A percentile compares a stretch with the other conserved stretches of the same genome.
Conservation (phyloP, 2,888 invertebrate genomes). For the Dicyrtomina minuta region DNA sequence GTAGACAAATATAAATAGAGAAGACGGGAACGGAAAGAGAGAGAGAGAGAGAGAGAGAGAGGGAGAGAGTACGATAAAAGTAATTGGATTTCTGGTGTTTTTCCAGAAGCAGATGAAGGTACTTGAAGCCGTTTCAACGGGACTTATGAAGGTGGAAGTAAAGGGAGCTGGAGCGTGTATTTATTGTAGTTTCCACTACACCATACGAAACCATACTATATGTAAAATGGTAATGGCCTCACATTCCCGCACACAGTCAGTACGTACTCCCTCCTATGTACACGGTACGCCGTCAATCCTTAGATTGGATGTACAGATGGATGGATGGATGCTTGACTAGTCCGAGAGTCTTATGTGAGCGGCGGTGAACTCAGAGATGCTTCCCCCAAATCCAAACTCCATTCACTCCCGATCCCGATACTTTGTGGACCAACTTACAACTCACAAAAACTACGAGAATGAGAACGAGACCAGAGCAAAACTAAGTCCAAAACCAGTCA, state of each 20-base stretch:
- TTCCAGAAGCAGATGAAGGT: constrained; percentile 32
- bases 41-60: background rate
- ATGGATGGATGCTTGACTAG: constrained; percentile 19
- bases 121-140: constrained; percentile 26
- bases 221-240: constrained; percentile 19
- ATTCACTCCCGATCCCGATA: background rate
- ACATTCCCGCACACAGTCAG: background rate
- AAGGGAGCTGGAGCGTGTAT: constrained; percentile 37
- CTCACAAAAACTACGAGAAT: background rate
- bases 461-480: background rate
- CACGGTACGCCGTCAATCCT: background rate
- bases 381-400: background rate
- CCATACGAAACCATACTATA: background rate
- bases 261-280: background rate
- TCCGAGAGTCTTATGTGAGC: background rate
- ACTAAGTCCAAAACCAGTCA: too few relatives aligned
- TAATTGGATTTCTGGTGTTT: constrained; percentile 38
- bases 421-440: background rate
- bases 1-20: background rate
- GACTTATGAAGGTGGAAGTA: constrained; percentile 35
- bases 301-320: constrained; percentile 7
- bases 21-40: too few relatives aligned
- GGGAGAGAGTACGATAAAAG: constrained; percentile 34
- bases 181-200: constrained; percentile 28
- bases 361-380: background rate